phyloP scores from a whole-genome alignment of 1,140 invertebrate genomes.

The Plodia interpunctella region DNA sequence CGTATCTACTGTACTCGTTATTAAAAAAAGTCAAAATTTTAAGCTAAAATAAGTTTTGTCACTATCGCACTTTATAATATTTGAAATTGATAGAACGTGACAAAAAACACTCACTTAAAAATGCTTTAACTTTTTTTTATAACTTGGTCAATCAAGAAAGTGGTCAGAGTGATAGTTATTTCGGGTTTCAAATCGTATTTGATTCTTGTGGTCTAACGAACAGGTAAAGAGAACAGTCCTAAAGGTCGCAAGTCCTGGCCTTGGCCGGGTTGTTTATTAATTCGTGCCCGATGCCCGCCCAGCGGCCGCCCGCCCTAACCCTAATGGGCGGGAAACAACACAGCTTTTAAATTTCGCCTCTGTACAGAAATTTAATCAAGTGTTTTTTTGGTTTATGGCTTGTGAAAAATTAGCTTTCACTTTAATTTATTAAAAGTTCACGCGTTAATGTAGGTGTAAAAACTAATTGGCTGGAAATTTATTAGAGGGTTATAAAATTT shows the following conservation, averaged over 20 bases:
- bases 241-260: slow-evolving; percentile 52
- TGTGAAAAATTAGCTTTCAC: slow-evolving; percentile 29
- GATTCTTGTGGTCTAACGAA: slow-evolving; percentile 5
- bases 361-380: slow-evolving; percentile 47
- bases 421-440: slow-evolving; percentile 19
- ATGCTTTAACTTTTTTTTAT: no score
- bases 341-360: slow-evolving; percentile 57
- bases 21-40: no score
- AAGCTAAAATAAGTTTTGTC: no score
- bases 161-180: no score
- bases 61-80: no score
- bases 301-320: slow-evolving; percentile 47
- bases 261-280: slow-evolving; percentile 70
- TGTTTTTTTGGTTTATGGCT: slow-evolving; percentile 42
- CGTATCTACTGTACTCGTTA: no score
- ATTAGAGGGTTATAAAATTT: neutral
- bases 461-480: neutral
- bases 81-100: no score
- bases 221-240: slow-evolving; percentile 37
- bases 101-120: no score
- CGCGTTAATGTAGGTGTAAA: neutral
- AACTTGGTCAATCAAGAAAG: no score
- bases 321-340: slow-evolving; percentile 59
- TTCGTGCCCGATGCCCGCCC: slow-evolving; percentile 56
- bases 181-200: no score